Conservation (phyloP, 2,888 invertebrate species). For the Seira musarum region DNA sequence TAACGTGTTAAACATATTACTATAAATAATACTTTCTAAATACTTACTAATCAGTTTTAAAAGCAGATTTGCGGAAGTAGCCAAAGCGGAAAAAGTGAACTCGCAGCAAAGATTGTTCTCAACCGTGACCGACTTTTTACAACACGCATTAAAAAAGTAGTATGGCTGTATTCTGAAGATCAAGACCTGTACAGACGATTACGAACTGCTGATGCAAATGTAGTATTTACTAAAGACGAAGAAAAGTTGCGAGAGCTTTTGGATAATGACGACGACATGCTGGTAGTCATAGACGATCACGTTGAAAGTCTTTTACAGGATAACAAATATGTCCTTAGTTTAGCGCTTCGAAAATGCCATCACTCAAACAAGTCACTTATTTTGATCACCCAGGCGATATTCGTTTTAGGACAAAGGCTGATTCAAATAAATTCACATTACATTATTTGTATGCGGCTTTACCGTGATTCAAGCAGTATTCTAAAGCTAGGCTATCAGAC, state of each 20-base stretch:
- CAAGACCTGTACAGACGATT: not conserved
- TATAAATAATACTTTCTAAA: too few species aligned
- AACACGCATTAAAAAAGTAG: not conserved
- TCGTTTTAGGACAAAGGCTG: not conserved
- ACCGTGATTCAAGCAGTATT: not conserved
- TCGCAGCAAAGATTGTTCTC: not conserved
- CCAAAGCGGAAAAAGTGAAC: not conserved
- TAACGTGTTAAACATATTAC: too few species aligned
- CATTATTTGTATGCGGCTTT: not conserved
- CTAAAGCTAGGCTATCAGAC: not conserved
- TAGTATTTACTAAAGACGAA: not conserved
- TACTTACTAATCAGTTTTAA: too few species aligned
- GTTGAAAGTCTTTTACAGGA: not conserved
- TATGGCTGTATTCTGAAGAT: not conserved
- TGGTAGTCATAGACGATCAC: not conserved
- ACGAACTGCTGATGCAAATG: not conserved
- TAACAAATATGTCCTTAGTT: not conserved
- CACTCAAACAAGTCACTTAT: not conserved
- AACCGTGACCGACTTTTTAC: not conserved
- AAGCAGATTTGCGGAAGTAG: not conserved
- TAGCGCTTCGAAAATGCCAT: not conserved
- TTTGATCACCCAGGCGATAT: not conserved
- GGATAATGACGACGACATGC: not conserved
- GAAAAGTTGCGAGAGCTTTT: not conserved
- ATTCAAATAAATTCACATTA: not conserved